Base-by-base conservation (phyloP, 2,888 invertebrate species). In the Hymenopus coronatus region DNA sequence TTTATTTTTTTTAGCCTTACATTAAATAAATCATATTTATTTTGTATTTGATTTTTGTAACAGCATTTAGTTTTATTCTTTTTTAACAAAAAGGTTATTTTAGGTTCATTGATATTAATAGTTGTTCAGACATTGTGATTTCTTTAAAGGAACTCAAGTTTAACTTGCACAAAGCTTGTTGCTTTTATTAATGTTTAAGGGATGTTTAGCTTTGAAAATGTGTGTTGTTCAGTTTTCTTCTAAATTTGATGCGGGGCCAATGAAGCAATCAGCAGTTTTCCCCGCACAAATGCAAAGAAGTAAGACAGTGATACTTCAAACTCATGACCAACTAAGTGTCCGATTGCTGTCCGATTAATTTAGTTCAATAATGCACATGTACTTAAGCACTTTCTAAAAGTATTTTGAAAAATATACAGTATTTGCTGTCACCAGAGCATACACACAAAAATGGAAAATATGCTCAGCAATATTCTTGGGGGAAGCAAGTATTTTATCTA, bases 341-440 rank as follows among this genome's bases (percentile, higher is more conserved):
- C 6, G 15, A 70, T 70, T 70, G 54, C 54, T 70, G 54, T 70
- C 82, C n/a, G 28, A 82, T 27, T 30, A 82, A 12, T 82, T 82
- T 82, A 82, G 33, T 87, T 87, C 0, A 28, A 30, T 82, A 82
- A 82, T 87, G 87, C 82, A 33, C 82, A 82, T 87, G 87, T 87
- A 87, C 82, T 87, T 87, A 82, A 87, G 82, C 87, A 87, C 82
- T 87, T 40, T 70, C 40, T 82, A 25, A 87, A 85, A 87, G 70
- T 86, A 70, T 86, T 86, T 14, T 81, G 86, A 30, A 81, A 86
- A 86, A 86, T 86, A 25, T 86, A 81, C 81, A 87, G 87, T 87
- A 87, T 87, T 87, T 87, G 87, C 87, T 87, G 82, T 82, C 33
- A 81, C 46, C 87, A 82, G 87, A 87, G 87, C 87, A 87, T 87